Base-by-base conservation (phyloP, 1,140 invertebrate species). In the Sminthurinus signatus region DNA sequence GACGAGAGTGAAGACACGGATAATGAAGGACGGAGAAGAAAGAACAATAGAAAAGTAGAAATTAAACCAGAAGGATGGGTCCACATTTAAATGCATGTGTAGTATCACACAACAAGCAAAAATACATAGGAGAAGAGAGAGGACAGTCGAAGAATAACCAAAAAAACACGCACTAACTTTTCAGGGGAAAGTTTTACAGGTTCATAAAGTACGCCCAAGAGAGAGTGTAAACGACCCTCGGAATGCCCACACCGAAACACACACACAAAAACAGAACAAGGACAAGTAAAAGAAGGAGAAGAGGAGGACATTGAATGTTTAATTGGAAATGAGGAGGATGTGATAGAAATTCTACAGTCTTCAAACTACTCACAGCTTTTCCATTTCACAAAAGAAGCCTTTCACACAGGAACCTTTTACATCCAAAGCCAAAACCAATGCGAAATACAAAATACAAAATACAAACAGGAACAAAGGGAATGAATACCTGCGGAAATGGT, bases 131-230 rank as follows among this genome's bases (percentile, higher is more conserved):
- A 12, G 39, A n/a, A 12, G 39, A 12, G 39, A 12, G n/a, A 10
- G n/a, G 39, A 42, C 10, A 42, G 10, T 12, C 46, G 46, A 8
- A 14, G 10, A 50, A 5, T 10, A 50, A 19, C 46, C 46, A 50
- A 23, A 50, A 10, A 19, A 19, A 61, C 8, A 21, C 23, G 25
- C 25, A 46, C 36, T 57, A n/a, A n/a, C n/a, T n/a, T n/a, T n/a
- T n/a, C n/a, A n/a, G n/a, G n/a, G 27, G 42, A 65, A 65, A 65
- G 15, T 65, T 65, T 65, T 36, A 65, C 63, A 56, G 51, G 46
- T 31, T 44, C 58, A 65, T 65, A 65, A 65, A 65, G 48, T 60
- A 55, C 63, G 56, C 63, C 63, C 63, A 65, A 46, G 57, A 65
- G 57, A 65, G 63, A 55, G 63, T 65, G 63, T 46, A 55, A 65